Evolutionary conservation across 2,113 vertebrate genomes (phyloP).

Genomic region (Coryphaenoides rupestris): DNA sequence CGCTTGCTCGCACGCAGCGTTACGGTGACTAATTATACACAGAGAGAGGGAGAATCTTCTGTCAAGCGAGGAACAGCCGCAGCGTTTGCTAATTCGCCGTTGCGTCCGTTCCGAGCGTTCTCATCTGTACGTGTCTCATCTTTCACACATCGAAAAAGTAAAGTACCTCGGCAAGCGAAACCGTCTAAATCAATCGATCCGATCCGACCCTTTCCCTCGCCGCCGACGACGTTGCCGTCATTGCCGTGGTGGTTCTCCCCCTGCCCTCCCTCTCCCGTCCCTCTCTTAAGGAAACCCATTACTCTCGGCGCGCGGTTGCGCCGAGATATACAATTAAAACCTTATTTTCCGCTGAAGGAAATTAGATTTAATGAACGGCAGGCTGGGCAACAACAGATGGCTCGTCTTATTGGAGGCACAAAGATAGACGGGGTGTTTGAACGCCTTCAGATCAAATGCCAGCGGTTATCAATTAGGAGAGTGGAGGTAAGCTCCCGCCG

Average conservation of each 20-base stretch:
- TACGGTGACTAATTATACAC: too few relatives aligned
- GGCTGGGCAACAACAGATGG: slow-evolving; percentile 71
- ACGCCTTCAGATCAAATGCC: slow-evolving; percentile 75
- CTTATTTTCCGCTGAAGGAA: slow-evolving; percentile 63
- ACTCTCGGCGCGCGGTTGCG: slow-evolving; percentile 41
- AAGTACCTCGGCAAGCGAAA: slow-evolving; percentile 32
- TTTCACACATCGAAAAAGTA: not conserved
- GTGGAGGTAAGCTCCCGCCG: slow-evolving; percentile 53
- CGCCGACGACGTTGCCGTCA: not conserved
- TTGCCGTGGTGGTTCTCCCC: slow-evolving; percentile 20
- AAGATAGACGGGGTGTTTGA: slow-evolving; percentile 71
- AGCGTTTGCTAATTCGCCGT: too few relatives aligned
- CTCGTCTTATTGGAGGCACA: slow-evolving; percentile 69
- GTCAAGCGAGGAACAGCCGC: too few relatives aligned
- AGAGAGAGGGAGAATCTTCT: too few relatives aligned
- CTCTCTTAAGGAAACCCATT: slow-evolving; percentile 50
- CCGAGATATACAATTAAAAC: slow-evolving; percentile 68
- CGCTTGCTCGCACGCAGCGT: too few relatives aligned
- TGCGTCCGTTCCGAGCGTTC: too few relatives aligned
- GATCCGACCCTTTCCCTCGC: slow-evolving; percentile 30
- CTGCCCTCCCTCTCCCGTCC: slow-evolving; percentile 48
- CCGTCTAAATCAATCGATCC: slow-evolving; percentile 50
- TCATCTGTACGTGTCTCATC: too few relatives aligned
- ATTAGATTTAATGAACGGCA: slow-evolving; percentile 72
- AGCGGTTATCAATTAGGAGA: slow-evolving; percentile 72